Conservation (phyloP, 2,797 vertebrate species). For the Uromys caudimaculatus region DNA sequence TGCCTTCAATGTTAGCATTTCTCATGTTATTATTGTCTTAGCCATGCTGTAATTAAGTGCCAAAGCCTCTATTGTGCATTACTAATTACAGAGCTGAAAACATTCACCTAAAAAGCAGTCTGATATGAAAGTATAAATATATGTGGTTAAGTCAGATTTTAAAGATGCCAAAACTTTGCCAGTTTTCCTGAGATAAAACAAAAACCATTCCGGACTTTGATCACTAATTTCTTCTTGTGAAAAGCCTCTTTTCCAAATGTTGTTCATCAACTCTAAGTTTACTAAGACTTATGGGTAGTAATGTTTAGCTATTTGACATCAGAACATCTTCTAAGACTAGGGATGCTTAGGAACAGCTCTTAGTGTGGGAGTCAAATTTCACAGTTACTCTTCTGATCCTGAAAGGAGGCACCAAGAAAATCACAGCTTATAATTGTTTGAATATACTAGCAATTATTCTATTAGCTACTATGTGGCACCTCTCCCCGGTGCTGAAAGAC, state of each 20-base stretch:
- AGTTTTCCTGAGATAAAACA: neutral
- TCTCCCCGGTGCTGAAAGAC: slow-evolving; percentile 31
- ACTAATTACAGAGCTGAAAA: slow-evolving; percentile 74
- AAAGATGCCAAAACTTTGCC: neutral
- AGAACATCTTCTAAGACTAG: neutral
- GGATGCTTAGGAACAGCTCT: neutral
- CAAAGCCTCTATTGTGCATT: slow-evolving; percentile 77
- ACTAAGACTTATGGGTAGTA: neutral
- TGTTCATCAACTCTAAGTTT: neutral
- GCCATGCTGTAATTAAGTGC: slow-evolving; percentile 82
- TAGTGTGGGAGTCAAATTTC: neutral
- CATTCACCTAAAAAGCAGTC: slow-evolving; percentile 61
- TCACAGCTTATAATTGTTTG: neutral
- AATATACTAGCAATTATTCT: neutral
- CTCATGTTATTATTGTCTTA: slow-evolving; percentile 67
- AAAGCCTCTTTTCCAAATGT: neutral
- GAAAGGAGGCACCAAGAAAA: neutral
- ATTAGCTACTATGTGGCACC: neutral
- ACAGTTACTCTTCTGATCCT: neutral
- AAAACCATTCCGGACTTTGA: neutral
- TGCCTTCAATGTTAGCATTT: slow-evolving; percentile 59
- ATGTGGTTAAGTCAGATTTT: neutral
- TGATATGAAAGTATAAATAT: slow-evolving; percentile 41
- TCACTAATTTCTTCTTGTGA: neutral
- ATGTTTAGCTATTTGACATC: neutral